These are phyloP conservation scores for Planiliza haematocheilus DNA, from an alignment of 2,113 vertebrate species.

Conservation along the genomic window DNA sequence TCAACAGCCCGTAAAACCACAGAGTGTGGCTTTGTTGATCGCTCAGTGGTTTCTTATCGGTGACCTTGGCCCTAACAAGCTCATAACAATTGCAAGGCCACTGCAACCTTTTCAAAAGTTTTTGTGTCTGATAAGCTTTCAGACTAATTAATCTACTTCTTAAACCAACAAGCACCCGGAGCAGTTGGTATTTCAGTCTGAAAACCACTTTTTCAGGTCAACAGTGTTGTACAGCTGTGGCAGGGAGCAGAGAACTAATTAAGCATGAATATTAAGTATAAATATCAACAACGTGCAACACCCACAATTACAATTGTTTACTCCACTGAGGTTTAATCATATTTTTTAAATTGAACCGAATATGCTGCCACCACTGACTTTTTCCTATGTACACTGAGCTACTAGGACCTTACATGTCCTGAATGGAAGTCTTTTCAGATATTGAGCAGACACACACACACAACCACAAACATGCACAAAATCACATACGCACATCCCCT, in stretches of 20 bases:
- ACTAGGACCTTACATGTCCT: constrained; percentile 9
- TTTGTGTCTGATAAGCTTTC: background rate
- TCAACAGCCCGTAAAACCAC: constrained; percentile 13
- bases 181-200: background rate
- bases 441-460: background rate
- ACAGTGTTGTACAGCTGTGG: no score
- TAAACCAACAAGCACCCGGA: background rate
- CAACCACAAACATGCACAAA: constrained; percentile 29
- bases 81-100: constrained; percentile 1
- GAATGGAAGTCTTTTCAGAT: constrained; percentile 20
- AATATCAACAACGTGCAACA: background rate
- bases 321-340: background rate
- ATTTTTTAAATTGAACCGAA: background rate
- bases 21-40: constrained; percentile 2
- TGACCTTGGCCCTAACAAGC: background rate
- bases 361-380: background rate
- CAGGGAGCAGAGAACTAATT: no score
- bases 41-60: background rate
- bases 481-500: constrained; percentile 48
- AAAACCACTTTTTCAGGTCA: background rate
- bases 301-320: background rate
- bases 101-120: background rate
- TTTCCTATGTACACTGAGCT: background rate
- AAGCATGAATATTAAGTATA: background rate
- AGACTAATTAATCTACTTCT: background rate